A percentile compares a stretch with the other conserved stretches of the same genome.
phyloP scores from a whole-genome alignment of 2,888 invertebrate species.

The Pherbina coryleti region DNA sequence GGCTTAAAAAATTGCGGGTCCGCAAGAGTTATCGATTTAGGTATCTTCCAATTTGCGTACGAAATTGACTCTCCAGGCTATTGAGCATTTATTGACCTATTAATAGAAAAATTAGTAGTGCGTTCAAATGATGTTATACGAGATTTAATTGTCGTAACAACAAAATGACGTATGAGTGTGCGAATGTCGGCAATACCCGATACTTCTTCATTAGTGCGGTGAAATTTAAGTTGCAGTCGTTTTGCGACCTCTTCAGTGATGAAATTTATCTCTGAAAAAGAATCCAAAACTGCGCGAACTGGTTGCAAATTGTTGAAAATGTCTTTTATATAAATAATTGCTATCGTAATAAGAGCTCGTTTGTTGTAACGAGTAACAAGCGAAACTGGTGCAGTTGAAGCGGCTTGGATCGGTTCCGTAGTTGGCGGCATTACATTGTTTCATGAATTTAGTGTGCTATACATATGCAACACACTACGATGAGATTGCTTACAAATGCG shows the following conservation, averaged over 20 bases:
- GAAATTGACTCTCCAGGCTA: not conserved
- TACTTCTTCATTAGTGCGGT: constrained; percentile 20
- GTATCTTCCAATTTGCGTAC: not conserved
- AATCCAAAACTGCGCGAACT: constrained; percentile 16
- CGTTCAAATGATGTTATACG: not conserved
- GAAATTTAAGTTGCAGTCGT: not conserved
- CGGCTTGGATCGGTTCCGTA: not conserved
- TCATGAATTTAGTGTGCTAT: not conserved
- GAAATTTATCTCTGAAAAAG: too few species aligned
- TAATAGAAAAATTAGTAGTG: not conserved
- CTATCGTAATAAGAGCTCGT: not conserved
- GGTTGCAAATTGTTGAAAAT: constrained; percentile 15
- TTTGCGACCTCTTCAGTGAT: not conserved
- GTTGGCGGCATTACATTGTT: not conserved
- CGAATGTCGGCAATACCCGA: not conserved
- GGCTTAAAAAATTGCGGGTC: constrained; percentile 9
- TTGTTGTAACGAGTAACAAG: not conserved
- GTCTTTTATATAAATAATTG: constrained; percentile 4
- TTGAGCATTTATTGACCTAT: constrained; percentile 4
- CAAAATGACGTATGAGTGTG: not conserved
- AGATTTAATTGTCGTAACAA: not conserved
- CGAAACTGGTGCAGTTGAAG: not conserved
- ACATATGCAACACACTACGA: not conserved
- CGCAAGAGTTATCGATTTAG: not conserved
- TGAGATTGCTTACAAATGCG: constrained; percentile 21